These are phyloP conservation scores for Bacillus rossius DNA, from an alignment of 1,140 invertebrate genomes.

Conservation along the genomic window DNA sequence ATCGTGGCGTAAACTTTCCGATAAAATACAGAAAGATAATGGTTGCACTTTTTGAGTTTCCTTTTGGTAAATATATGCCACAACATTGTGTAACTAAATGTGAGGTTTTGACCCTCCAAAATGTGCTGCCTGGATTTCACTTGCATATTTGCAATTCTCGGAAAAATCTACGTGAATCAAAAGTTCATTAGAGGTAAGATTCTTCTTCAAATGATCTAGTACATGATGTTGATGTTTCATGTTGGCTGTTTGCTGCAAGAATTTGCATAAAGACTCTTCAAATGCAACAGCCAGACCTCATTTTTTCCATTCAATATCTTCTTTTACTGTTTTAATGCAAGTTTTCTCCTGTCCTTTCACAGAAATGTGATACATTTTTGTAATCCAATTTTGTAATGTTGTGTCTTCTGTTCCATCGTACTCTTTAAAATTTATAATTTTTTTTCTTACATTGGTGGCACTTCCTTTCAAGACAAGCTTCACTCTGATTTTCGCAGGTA, in stretches of 20 bases:
- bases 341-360: too few relatives aligned
- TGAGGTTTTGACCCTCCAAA: slow-evolving; percentile 34
- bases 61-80: slow-evolving; percentile 24
- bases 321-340: too few relatives aligned
- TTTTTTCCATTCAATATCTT: slow-evolving; percentile 5
- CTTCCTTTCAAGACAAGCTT: too few relatives aligned
- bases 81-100: slow-evolving; percentile 35
- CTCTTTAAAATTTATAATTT: too few relatives aligned
- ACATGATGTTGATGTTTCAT: slow-evolving; percentile 29
- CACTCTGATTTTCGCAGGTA: too few relatives aligned
- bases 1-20: slow-evolving; percentile 33
- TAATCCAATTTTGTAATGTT: too few relatives aligned
- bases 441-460: too few relatives aligned
- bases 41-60: slow-evolving; percentile 20
- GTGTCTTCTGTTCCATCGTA: too few relatives aligned
- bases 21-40: slow-evolving; percentile 34
- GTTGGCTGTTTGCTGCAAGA: slow-evolving; percentile 27
- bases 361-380: too few relatives aligned
- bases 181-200: too few relatives aligned
- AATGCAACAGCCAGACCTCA: slow-evolving; percentile 19
- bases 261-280: slow-evolving; percentile 17
- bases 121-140: slow-evolving; percentile 34
- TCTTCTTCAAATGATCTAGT: too few relatives aligned
- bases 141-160: slow-evolving; percentile 36
- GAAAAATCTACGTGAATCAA: slow-evolving; percentile 35